These are phyloP conservation scores for Macropus fuliginosus DNA, from an alignment of 2,797 vertebrate genomes.

Conservation along the genomic window DNA sequence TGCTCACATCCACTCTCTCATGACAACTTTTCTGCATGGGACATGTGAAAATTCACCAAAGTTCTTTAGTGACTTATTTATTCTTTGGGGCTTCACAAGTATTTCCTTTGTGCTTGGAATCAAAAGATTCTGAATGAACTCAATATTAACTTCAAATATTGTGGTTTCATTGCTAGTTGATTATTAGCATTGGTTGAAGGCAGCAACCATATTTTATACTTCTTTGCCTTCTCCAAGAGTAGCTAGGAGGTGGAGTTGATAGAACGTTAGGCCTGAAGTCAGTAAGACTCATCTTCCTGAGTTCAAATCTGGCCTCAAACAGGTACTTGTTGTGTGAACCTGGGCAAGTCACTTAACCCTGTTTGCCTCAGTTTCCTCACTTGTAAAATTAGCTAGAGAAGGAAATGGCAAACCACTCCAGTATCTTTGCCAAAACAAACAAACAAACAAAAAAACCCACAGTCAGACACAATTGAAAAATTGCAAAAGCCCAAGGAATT, in stretches of 20 bases:
- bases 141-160: not conserved
- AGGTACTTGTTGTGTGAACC: not conserved
- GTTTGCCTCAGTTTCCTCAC: not conserved
- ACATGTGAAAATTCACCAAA: not conserved
- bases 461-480: not conserved
- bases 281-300: not conserved
- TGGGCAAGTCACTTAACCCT: not conserved
- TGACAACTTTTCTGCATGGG: not conserved
- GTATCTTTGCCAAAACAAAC: not conserved
- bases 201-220: not conserved
- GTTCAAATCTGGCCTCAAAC: not conserved
- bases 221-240: not conserved
- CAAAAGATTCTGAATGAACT: not conserved
- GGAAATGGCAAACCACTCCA: not conserved
- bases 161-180: not conserved
- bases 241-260: not conserved
- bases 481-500: not conserved
- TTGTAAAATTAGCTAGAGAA: not conserved
- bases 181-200: not conserved
- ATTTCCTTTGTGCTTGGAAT: not conserved
- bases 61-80: not conserved
- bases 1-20: not conserved
- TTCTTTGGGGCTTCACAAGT: not conserved
- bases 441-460: not conserved
- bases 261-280: not conserved